These are phyloP conservation scores for Tipula unca DNA, from an alignment of 2,888 invertebrate genomes.

Conservation along the genomic window DNA sequence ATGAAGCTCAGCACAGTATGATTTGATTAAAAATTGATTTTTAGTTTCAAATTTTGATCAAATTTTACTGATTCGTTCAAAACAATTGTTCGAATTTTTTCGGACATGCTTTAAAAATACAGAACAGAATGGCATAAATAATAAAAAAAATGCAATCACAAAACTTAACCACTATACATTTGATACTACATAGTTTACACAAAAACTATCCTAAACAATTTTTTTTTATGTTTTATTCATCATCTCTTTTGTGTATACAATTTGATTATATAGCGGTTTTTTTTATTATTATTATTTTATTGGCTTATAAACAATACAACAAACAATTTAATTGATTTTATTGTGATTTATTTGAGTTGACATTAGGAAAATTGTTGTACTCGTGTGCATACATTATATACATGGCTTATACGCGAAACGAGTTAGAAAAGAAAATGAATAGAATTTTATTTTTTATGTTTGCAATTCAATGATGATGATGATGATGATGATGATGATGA, in stretches of 20 bases:
- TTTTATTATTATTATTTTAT: background rate
- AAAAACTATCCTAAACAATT: background rate
- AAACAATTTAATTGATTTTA: constrained; percentile 8
- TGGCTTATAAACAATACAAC: background rate
- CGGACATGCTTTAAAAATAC: too few relatives aligned
- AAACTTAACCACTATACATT: too few relatives aligned
- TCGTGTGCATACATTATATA: too few relatives aligned
- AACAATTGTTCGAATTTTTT: too few relatives aligned
- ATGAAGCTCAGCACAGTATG: too few relatives aligned
- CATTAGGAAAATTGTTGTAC: background rate
- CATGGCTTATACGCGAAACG: background rate
- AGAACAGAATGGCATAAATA: too few relatives aligned
- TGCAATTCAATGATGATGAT: background rate
- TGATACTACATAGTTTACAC: too few relatives aligned
- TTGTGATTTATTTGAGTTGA: constrained; percentile 14
- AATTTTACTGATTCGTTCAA: too few relatives aligned
- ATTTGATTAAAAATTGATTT: too few relatives aligned
- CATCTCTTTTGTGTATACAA: background rate
- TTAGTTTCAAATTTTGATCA: too few relatives aligned
- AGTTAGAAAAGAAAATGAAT: background rate
- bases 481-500: background rate
- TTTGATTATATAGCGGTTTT: background rate
- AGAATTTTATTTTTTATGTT: background rate
- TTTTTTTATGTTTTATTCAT: too few relatives aligned
- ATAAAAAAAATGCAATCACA: too few relatives aligned